These are phyloP conservation scores for Sebastes oblongus DNA, from an alignment of 2,797 vertebrate species.

Conservation along the genomic window DNA sequence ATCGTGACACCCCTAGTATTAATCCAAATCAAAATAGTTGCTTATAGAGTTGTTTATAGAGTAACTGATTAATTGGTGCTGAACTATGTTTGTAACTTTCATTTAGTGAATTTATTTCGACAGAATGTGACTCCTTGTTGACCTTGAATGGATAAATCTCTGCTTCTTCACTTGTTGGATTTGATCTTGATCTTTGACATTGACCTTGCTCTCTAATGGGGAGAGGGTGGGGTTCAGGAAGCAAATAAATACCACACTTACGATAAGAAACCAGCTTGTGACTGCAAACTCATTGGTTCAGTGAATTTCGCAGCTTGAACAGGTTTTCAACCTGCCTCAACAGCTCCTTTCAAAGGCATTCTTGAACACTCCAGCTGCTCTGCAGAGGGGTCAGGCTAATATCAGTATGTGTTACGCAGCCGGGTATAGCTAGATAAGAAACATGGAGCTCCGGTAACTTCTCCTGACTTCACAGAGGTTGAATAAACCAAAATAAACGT, in stretches of 20 bases:
- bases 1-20: too few species aligned
- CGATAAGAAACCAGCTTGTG: too few species aligned
- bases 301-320: background rate
- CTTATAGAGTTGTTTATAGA: background rate
- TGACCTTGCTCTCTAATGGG: too few species aligned
- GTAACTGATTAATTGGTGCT: background rate
- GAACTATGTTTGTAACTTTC: fast-evolving
- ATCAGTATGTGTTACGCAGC: background rate
- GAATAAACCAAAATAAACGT: background rate
- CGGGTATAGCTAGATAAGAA: background rate
- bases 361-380: background rate
- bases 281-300: background rate
- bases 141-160: too few species aligned
- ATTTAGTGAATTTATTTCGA: background rate
- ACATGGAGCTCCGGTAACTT: too few species aligned
- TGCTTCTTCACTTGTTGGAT: background rate
- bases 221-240: background rate
- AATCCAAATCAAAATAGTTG: background rate
- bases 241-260: background rate
- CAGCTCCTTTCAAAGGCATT: background rate
- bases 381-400: background rate
- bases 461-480: background rate
- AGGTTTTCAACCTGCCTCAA: background rate
- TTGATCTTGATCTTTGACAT: too few species aligned
- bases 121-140: background rate